Evolutionary conservation across 1,140 invertebrate genomes (phyloP).

Genomic region (Drosophila sp.): DNA sequence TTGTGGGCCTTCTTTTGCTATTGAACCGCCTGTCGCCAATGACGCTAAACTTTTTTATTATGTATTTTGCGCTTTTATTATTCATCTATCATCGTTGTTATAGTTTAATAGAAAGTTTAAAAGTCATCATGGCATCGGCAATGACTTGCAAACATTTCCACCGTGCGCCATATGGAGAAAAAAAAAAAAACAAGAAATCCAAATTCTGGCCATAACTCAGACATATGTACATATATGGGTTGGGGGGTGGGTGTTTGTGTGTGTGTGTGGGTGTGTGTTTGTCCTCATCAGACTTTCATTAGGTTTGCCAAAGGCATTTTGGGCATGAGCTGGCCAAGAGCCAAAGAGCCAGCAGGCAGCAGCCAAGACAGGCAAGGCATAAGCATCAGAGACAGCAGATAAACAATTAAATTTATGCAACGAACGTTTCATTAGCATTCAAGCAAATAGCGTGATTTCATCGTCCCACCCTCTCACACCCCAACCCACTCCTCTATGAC

Average conservation of each 20-base stretch:
- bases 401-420: slow-evolving; percentile 77
- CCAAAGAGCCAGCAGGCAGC: slow-evolving; percentile 22
- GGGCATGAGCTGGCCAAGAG: slow-evolving; percentile 32
- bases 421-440: slow-evolving; percentile 76
- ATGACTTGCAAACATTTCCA: slow-evolving; percentile 64
- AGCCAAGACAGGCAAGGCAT: slow-evolving; percentile 23
- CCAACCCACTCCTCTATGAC: not conserved
- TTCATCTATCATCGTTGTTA: slow-evolving; percentile 80
- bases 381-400: slow-evolving; percentile 55
- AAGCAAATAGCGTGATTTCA: slow-evolving; percentile 24
- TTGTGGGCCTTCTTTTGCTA: not conserved
- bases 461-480: not conserved
- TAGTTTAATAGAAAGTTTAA: slow-evolving; percentile 82
- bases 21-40: slow-evolving; percentile 61
- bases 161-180: slow-evolving; percentile 47
- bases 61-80: slow-evolving; percentile 78
- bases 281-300: slow-evolving; percentile 27
- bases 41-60: slow-evolving; percentile 76
- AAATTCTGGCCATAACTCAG: slow-evolving; percentile 37
- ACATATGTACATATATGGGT: slow-evolving; percentile 7
- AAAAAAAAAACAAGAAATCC: not conserved
- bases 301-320: slow-evolving; percentile 21
- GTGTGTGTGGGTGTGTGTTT: not conserved
- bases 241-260: not conserved
- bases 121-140: slow-evolving; percentile 67